Evolutionary conservation across 2,888 invertebrate genomes (phyloP).

Genomic region (Frankliniella fusca): DNA sequence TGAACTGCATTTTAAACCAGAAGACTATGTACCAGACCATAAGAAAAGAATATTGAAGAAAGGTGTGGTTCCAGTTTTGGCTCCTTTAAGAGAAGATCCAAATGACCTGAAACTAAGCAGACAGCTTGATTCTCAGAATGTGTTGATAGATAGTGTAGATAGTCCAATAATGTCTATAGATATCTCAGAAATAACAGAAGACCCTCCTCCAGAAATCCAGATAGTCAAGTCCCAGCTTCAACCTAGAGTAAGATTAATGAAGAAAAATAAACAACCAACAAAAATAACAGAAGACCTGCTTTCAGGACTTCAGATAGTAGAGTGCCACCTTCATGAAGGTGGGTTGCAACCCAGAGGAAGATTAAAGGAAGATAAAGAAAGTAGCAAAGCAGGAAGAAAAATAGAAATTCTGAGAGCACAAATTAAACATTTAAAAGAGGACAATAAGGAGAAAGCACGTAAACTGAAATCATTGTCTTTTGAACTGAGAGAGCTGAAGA

Average conservation of each 20-base stretch:
- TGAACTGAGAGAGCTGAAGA: neutral
- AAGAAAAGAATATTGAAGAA: neutral
- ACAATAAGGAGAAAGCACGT: neutral
- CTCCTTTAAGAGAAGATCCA: too few species aligned
- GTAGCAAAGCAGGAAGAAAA: neutral
- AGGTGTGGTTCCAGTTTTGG: neutral
- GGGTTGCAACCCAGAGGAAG: neutral
- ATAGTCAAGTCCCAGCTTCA: neutral
- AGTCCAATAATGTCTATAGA: neutral
- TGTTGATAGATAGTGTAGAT: neutral
- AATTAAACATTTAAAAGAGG: neutral
- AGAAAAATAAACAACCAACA: neutral
- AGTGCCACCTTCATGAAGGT: too few species aligned
- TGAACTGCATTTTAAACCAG: neutral
- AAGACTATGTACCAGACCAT: neutral
- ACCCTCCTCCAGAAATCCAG: neutral
- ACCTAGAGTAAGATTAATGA: neutral
- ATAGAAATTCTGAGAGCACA: neutral
- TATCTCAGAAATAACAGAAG: neutral
- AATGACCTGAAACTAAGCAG: too few species aligned
- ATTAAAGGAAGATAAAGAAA: neutral
- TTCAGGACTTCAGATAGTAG: too few species aligned
- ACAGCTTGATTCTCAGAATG: too few species aligned
- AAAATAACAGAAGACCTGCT: too few species aligned
- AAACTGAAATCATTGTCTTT: neutral